Percentiles rank a stretch among this genome's conserved stretches.
These are phyloP conservation scores for Magallana gigas DNA, from an alignment of 1,140 invertebrate genomes.

Conservation along the genomic window DNA sequence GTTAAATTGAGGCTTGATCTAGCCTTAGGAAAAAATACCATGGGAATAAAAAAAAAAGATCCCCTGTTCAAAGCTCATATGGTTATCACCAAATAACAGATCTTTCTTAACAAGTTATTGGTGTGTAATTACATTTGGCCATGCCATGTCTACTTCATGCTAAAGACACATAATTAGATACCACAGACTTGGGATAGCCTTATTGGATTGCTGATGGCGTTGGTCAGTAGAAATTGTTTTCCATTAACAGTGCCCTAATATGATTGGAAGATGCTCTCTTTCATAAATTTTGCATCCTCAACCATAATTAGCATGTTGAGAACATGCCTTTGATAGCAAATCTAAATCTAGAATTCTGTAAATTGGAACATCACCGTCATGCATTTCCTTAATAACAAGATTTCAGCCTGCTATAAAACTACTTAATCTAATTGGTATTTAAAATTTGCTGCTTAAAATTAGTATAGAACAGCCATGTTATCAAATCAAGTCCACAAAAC, in stretches of 20 bases:
- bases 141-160: neutral
- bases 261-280: neutral
- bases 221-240: conserved; percentile 7
- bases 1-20: neutral
- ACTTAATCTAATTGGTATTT: too few relatives aligned
- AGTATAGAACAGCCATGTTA: too few relatives aligned
- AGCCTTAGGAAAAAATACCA: neutral
- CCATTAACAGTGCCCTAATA: neutral
- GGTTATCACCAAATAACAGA: conserved; percentile 8
- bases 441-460: too few relatives aligned
- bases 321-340: neutral
- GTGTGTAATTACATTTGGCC: neutral
- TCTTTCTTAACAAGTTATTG: neutral
- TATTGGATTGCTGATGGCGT: neutral
- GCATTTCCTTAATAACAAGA: neutral
- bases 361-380: neutral
- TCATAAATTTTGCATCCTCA: neutral
- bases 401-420: too few relatives aligned
- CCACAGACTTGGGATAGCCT: neutral
- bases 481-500: too few relatives aligned
- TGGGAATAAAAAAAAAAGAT: neutral
- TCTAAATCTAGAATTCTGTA: neutral
- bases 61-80: neutral
- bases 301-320: neutral
- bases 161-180: conserved; percentile 22